These are phyloP conservation scores for Zalophus californianus DNA, from an alignment of 2,797 vertebrate species.

Conservation along the genomic window DNA sequence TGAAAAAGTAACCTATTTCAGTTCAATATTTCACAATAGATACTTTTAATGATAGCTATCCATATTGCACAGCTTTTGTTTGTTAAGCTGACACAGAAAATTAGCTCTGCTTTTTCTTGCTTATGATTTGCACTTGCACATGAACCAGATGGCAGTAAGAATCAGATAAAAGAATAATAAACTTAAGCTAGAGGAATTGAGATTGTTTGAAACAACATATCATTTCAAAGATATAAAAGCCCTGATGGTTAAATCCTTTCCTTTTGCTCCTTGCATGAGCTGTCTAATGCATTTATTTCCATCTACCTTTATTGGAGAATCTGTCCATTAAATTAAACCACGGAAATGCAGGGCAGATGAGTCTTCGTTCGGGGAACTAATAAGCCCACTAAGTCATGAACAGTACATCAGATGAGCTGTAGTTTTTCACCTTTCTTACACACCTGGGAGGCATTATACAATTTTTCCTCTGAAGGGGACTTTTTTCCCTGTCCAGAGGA, in stretches of 20 bases:
- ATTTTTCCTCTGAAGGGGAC: conserved; percentile 79
- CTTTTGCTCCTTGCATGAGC: conserved; percentile 71
- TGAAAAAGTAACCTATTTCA: conserved; percentile 73
- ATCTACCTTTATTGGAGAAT: conserved; percentile 75
- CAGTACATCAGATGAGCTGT: conserved; percentile 68
- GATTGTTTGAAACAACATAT: conserved; percentile 76
- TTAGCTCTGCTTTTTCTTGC: conserved; percentile 73
- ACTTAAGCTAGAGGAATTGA: conserved; percentile 71
- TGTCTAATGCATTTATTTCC: conserved; percentile 79
- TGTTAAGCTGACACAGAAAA: conserved; percentile 83
- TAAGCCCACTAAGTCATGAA: conserved; percentile 79
- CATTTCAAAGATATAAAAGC: conserved; percentile 79
- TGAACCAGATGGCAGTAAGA: conserved; percentile 69
- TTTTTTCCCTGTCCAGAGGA: conserved; percentile 78
- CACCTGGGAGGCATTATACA: conserved; percentile 83
- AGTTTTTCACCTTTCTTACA: conserved; percentile 83
- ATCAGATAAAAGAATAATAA: conserved; percentile 79
- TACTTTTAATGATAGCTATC: conserved; percentile 78
- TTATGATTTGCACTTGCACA: conserved; percentile 69
- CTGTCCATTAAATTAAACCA: conserved; percentile 80
- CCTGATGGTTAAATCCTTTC: conserved; percentile 64
- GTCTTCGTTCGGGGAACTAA: conserved; percentile 79
- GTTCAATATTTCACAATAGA: conserved; percentile 82
- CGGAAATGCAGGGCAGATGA: conserved; percentile 76
- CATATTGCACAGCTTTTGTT: conserved; percentile 80